phyloP scores from a whole-genome alignment of 53 echinoderm and acorn worm species.

The Hippasteria phrygiana region DNA sequence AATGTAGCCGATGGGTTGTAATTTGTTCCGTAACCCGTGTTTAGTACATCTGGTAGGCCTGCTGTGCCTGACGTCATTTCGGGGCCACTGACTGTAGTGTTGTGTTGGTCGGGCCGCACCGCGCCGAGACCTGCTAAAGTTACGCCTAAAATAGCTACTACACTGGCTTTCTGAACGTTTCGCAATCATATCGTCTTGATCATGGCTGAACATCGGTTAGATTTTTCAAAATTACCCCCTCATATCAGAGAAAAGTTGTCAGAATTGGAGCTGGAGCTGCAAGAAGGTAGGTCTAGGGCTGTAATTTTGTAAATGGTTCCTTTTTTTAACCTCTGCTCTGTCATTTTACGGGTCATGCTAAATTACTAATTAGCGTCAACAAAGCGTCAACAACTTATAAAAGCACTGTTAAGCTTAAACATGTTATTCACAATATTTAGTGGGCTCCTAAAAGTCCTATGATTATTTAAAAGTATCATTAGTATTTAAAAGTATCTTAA shows the following conservation, averaged over 20 bases:
- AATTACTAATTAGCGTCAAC: background rate
- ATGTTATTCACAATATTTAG: no score
- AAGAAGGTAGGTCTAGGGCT: slow-evolving; percentile 63
- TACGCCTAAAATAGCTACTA: background rate
- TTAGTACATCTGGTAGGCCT: no score
- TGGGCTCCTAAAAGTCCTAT: no score
- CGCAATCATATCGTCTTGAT: slow-evolving; percentile 38
- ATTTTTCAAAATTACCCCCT: slow-evolving; percentile 44
- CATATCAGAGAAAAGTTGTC: slow-evolving; percentile 62
- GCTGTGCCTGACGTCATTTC: background rate
- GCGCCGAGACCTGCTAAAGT: background rate
- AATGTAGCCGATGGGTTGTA: background rate
- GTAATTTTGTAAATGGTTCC: background rate
- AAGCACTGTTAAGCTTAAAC: no score
- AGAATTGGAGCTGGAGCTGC: slow-evolving; percentile 61
- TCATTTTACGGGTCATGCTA: no score
- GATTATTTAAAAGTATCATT: no score
- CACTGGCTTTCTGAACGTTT: background rate
- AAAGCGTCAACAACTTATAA: no score
- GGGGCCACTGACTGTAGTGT: no score
- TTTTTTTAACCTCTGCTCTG: no score
- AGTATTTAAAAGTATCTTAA: no score
- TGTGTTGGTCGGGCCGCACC: no score
- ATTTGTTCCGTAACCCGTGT: background rate
- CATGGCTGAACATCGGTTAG: slow-evolving; percentile 51